phyloP scores from a whole-genome alignment of 2,797 vertebrate genomes.

The Brotogeris chrysoptera region DNA sequence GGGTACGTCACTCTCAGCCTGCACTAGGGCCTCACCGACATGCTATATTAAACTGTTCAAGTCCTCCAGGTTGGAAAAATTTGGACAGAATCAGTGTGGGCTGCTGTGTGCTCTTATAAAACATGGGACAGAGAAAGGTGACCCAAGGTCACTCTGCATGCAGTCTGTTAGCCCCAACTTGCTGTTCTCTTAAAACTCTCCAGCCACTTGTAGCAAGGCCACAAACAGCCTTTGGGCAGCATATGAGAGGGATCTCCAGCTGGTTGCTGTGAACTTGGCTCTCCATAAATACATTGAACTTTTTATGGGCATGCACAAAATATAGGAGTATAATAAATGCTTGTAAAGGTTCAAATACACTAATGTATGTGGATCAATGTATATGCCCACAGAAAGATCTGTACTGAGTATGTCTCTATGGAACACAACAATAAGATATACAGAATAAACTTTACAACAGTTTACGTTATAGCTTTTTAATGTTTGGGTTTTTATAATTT shows the following conservation, averaged over 20 bases:
- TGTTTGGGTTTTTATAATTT: no score
- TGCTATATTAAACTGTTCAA: not conserved
- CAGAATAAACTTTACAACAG: not conserved
- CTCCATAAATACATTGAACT: not conserved
- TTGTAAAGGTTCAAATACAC: not conserved
- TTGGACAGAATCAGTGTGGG: not conserved
- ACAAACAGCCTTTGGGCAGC: not conserved
- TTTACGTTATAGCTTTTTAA: not conserved
- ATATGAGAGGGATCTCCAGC: not conserved
- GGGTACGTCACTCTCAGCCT: rapidly evolving
- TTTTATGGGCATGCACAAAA: not conserved
- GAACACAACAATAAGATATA: not conserved
- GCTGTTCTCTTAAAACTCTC: not conserved
- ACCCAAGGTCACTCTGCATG: not conserved
- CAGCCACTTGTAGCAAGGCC: not conserved
- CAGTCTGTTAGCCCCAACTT: not conserved
- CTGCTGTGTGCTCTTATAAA: not conserved
- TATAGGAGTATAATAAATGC: not conserved
- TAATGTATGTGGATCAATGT: not conserved
- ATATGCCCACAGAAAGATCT: not conserved
- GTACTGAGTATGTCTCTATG: not conserved
- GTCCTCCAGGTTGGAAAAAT: not conserved
- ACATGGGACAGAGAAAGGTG: not conserved
- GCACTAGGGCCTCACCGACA: not conserved
- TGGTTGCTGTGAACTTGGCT: not conserved